These are phyloP conservation scores for Bungarus multicinctus DNA, from an alignment of 2,113 vertebrate genomes.

Conservation along the genomic window DNA sequence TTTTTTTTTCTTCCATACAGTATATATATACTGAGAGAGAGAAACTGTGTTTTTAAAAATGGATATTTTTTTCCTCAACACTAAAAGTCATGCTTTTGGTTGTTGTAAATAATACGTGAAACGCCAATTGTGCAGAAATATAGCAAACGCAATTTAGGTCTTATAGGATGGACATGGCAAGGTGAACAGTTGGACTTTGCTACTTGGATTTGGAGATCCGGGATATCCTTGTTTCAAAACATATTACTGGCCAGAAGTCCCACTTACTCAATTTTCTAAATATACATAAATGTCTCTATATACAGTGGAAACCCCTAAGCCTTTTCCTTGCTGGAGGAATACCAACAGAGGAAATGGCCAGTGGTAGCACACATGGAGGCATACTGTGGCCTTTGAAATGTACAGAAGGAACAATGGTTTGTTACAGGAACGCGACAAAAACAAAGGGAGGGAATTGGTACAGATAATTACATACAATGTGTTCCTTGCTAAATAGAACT, in stretches of 20 bases:
- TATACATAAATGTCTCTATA: slow-evolving; percentile 86
- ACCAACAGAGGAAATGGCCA: slow-evolving; percentile 46
- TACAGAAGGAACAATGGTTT: slow-evolving; percentile 37
- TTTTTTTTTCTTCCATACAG: slow-evolving; percentile 1
- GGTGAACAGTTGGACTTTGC: slow-evolving; percentile 70
- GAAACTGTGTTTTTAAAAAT: slow-evolving; percentile 2
- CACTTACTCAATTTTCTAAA: slow-evolving; percentile 76
- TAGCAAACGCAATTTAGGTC: slow-evolving; percentile 80
- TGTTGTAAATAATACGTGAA: slow-evolving; percentile 57
- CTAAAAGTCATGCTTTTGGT: slow-evolving; percentile 57
- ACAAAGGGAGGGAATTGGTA: slow-evolving; percentile 47
- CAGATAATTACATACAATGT: slow-evolving; percentile 68
- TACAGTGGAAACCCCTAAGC: slow-evolving; percentile 60
- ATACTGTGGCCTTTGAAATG: slow-evolving; percentile 45
- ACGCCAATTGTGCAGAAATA: slow-evolving; percentile 86
- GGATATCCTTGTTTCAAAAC: slow-evolving; percentile 64
- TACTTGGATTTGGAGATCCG: slow-evolving; percentile 46
- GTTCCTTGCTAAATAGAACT: slow-evolving; percentile 57
- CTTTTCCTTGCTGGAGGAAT: slow-evolving; percentile 34
- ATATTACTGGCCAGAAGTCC: slow-evolving; percentile 94
- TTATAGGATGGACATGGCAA: slow-evolving; percentile 79
- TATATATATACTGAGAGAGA: slow-evolving; percentile 18
- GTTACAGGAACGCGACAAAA: slow-evolving; percentile 58
- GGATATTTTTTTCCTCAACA: slow-evolving; percentile 51
- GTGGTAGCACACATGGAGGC: slow-evolving; percentile 51